Percentiles rank a stretch among this genome's conserved stretches.
Conservation (phyloP, 2,797 vertebrate species). For the Brachymystax lenok region DNA sequence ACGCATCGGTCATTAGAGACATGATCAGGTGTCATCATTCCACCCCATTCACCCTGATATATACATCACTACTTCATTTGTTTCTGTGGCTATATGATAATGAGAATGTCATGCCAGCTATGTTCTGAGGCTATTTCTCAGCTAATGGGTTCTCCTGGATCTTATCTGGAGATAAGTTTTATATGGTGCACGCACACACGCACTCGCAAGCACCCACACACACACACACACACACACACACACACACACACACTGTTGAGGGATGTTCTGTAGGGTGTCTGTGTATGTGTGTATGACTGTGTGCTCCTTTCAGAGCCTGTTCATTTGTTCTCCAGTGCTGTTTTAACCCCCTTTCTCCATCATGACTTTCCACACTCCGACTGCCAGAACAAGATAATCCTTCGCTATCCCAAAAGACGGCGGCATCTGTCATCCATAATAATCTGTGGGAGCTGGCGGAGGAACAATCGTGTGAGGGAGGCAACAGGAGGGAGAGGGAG, state of each 20-base stretch:
- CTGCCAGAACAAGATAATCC: slow-evolving; percentile 69
- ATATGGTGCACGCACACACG: neutral
- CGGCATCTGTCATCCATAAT: slow-evolving; percentile 69
- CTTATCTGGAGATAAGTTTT: neutral
- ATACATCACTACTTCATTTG: neutral
- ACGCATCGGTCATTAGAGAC: slow-evolving; percentile 60
- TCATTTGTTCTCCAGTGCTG: slow-evolving; percentile 24
- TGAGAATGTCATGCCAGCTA: neutral
- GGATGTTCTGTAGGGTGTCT: slow-evolving; percentile 47
- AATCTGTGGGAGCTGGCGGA: slow-evolving; percentile 53
- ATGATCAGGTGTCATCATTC: slow-evolving; percentile 66
- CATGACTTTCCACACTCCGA: slow-evolving; percentile 38
- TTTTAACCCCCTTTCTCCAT: slow-evolving; percentile 30
- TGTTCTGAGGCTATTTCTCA: neutral
- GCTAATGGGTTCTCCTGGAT: neutral
- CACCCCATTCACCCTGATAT: slow-evolving; percentile 11
- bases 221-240: neutral
- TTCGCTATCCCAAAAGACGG: slow-evolving; percentile 61
- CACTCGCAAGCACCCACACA: neutral
- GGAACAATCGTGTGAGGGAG: slow-evolving; percentile 55
- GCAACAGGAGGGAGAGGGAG: slow-evolving; percentile 38
- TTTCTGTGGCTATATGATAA: neutral
- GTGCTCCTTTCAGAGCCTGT: neutral
- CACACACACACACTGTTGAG: slow-evolving; percentile 13
- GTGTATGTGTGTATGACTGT: slow-evolving; percentile 16